Conservation (phyloP, 2,888 invertebrate species). For the Erynnis tages region DNA sequence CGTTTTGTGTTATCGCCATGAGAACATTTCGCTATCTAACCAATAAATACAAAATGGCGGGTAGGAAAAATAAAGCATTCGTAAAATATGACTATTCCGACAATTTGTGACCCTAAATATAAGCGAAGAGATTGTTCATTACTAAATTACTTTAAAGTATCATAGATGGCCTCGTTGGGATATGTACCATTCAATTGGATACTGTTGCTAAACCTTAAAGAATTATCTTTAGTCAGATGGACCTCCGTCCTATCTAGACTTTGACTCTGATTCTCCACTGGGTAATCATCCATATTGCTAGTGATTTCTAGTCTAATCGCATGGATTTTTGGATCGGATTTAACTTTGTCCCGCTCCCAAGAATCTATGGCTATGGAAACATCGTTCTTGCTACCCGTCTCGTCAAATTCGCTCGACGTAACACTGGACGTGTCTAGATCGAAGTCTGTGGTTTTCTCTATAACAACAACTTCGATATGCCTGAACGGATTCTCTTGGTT, state of each 20-base stretch:
- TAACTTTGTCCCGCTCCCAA: conserved; percentile 67
- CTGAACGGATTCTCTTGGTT: conserved; percentile 74
- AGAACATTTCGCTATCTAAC: no score
- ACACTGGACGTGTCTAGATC: conserved; percentile 72
- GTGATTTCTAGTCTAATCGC: conserved; percentile 78
- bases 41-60: conserved; percentile 18
- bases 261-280: conserved; percentile 50
- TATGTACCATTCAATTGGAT: conserved; percentile 80
- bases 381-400: conserved; percentile 67
- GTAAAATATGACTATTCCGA: conserved; percentile 20
- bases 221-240: conserved; percentile 68
- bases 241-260: conserved; percentile 60
- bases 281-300: conserved; percentile 72
- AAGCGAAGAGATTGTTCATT: conserved; percentile 16
- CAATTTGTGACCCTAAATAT: conserved; percentile 22
- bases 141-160: conserved; percentile 72
- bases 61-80: conserved; percentile 4
- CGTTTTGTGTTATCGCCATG: no score
- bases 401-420: conserved; percentile 68
- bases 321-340: conserved; percentile 65
- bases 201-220: conserved; percentile 76
- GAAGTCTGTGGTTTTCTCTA: conserved; percentile 75
- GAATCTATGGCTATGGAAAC: conserved; percentile 71
- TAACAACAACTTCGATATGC: conserved; percentile 78
- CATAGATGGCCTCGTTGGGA: conserved; percentile 79